phyloP scores from a whole-genome alignment of 2,797 vertebrate species.

The Vireo griseus region DNA sequence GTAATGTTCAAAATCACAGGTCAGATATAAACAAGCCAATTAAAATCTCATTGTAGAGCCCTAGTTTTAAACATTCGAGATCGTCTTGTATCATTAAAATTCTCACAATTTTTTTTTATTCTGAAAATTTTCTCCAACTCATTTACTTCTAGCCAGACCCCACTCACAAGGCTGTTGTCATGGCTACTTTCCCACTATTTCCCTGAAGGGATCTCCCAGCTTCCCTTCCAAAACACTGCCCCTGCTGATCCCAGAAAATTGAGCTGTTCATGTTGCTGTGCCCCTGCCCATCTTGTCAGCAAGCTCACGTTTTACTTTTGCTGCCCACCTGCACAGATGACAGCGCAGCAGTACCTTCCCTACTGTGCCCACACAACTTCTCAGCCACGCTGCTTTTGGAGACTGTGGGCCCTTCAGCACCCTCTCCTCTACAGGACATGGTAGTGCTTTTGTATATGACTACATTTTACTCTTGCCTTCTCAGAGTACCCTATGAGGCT shows the following conservation, averaged over 20 bases:
- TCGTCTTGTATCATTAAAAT: neutral
- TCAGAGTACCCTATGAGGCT: neutral
- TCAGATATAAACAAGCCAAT: neutral
- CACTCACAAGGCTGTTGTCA: neutral
- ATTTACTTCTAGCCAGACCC: neutral
- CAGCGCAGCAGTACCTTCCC: neutral
- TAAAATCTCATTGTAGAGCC: neutral
- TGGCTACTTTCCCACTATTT: neutral
- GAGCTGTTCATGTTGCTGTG: neutral
- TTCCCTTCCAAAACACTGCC: neutral
- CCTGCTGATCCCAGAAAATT: fast-evolving
- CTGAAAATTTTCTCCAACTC: neutral
- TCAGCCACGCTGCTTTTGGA: neutral
- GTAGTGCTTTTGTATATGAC: neutral
- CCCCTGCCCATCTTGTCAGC: neutral
- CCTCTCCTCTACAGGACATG: neutral
- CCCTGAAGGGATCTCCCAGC: neutral
- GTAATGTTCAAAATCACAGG: neutral
- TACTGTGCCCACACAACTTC: neutral
- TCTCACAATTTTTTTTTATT: neutral
- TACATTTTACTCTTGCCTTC: neutral
- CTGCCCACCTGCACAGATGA: neutral
- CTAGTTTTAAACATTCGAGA: neutral
- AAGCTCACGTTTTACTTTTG: neutral
- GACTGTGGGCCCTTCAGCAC: neutral